Percentiles rank a stretch among this genome's conserved stretches.
Evolutionary conservation across 2,113 vertebrate species (phyloP).

Genomic region (Chionomys nivalis): DNA sequence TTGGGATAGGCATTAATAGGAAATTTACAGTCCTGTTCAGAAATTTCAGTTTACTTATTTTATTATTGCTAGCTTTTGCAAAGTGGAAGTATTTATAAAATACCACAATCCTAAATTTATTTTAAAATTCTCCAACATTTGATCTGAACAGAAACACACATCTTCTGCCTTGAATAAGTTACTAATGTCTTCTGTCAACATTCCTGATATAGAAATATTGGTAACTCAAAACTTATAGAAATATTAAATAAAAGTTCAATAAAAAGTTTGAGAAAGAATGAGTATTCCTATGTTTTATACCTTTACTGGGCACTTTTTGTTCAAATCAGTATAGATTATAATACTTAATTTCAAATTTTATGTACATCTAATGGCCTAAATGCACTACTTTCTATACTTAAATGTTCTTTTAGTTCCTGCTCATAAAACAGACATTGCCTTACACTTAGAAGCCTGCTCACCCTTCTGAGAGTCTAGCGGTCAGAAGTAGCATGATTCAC

Average conservation of each 20-base stretch:
- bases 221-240: not conserved
- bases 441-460: not conserved
- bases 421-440: rapidly evolving
- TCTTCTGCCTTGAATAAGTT: not conserved
- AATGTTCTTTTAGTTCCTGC: not conserved
- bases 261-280: not conserved
- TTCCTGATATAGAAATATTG: not conserved
- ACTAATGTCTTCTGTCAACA: not conserved
- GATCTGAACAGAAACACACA: not conserved
- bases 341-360: not conserved
- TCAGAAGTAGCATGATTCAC: not conserved
- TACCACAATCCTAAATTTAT: not conserved
- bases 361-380: not conserved
- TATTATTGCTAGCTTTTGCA: not conserved
- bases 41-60: not conserved
- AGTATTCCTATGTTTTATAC: not conserved
- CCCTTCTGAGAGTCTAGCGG: not conserved
- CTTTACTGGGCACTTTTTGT: not conserved
- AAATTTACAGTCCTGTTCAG: not conserved
- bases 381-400: not conserved
- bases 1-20: not conserved
- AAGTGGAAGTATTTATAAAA: not conserved
- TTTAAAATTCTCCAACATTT: not conserved
- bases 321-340: not conserved
- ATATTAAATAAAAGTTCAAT: not conserved